These are phyloP conservation scores for Sinodicranocentrus sp. DNA, from an alignment of 2,888 invertebrate species.

Conservation along the genomic window DNA sequence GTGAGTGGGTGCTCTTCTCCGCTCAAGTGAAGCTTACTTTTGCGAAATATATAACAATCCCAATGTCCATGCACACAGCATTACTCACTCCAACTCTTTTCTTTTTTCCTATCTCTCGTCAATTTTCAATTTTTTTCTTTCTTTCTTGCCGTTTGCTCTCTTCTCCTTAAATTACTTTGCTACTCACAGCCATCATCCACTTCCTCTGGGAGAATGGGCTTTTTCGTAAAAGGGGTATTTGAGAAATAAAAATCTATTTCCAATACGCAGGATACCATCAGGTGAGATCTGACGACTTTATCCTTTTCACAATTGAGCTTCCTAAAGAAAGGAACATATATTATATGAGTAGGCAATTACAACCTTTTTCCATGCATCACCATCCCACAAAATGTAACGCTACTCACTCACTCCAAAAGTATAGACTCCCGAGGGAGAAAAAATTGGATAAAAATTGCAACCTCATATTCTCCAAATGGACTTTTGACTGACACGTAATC, in stretches of 20 bases:
- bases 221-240: not conserved
- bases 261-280: too few species aligned
- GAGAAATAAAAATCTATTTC: constrained; percentile 48
- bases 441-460: not conserved
- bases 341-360: too few species aligned
- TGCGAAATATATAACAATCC: too few species aligned
- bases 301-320: not conserved
- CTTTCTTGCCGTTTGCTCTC: too few species aligned
- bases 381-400: constrained; percentile 54
- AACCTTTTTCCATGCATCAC: constrained; percentile 58
- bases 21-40: too few species aligned
- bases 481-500: constrained; percentile 64
- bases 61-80: too few species aligned
- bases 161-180: too few species aligned
- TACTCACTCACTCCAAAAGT: constrained; percentile 49
- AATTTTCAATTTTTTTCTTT: too few species aligned
- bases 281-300: too few species aligned
- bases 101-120: too few species aligned
- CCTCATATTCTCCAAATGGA: constrained; percentile 8
- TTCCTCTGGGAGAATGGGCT: constrained; percentile 29
- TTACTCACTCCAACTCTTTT: too few species aligned
- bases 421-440: too few species aligned
- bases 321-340: not conserved
- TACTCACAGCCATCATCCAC: constrained; percentile 53
- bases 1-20: not conserved